A percentile compares a stretch with the other conserved stretches of the same genome.
These are phyloP conservation scores for Chlorocebus sabaeus DNA, from an alignment of 2,113 vertebrate genomes.

Conservation along the genomic window DNA sequence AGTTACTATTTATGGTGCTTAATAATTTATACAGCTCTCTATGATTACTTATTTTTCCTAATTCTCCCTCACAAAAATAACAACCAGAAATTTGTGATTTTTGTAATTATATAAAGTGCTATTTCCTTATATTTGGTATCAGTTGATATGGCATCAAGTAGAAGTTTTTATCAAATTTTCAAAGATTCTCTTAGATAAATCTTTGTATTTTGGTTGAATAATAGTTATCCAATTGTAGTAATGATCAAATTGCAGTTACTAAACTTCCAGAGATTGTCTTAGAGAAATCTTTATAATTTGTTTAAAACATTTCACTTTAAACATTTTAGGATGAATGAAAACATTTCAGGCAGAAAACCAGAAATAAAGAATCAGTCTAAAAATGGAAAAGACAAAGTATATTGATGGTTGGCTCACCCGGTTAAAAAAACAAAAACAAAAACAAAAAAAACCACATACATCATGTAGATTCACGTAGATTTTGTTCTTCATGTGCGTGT, in stretches of 20 bases:
- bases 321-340: background rate
- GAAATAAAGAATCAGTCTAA: background rate
- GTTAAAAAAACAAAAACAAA: background rate
- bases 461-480: background rate
- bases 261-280: background rate
- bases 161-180: background rate
- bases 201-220: background rate
- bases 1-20: background rate
- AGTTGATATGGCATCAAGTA: background rate
- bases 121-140: background rate
- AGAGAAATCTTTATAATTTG: background rate
- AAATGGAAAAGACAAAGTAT: background rate
- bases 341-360: background rate
- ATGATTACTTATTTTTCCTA: background rate
- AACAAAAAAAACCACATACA: background rate
- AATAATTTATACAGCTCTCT: background rate
- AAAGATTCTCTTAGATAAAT: background rate
- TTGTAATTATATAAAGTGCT: background rate
- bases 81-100: background rate
- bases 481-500: background rate
- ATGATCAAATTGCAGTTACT: background rate
- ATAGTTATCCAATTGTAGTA: background rate
- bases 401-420: background rate
- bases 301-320: conserved; percentile 17
- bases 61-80: background rate